phyloP scores from a whole-genome alignment of 2,888 invertebrate species.

The Pristionchus entomophagus region DNA sequence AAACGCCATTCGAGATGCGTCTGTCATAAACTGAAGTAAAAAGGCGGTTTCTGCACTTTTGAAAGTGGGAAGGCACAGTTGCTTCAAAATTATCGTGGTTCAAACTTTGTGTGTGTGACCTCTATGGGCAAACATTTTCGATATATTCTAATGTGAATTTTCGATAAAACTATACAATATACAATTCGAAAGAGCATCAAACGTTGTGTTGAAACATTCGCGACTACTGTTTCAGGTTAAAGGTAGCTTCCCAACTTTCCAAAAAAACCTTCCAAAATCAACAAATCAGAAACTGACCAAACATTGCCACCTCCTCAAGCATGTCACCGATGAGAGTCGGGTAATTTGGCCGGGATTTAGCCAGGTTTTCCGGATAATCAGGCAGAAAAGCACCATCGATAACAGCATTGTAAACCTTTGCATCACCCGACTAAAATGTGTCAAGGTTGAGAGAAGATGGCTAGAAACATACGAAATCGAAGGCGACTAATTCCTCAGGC shows the following conservation, averaged over 20 bases:
- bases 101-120: too few species aligned
- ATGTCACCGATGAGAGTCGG: neutral
- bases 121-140: too few species aligned
- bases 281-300: neutral
- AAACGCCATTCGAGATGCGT: neutral
- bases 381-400: slow-evolving; percentile 24
- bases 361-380: neutral
- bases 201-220: neutral
- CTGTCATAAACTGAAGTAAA: too few species aligned
- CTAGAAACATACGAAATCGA: too few species aligned
- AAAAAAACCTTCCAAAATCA: neutral
- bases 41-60: neutral
- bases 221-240: too few species aligned
- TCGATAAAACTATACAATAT: neutral
- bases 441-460: too few species aligned
- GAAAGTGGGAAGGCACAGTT: neutral
- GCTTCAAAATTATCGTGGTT: too few species aligned
- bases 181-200: too few species aligned
- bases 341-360: neutral
- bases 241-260: too few species aligned
- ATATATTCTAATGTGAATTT: too few species aligned
- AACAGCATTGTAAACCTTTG: neutral
- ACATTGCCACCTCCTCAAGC: neutral
- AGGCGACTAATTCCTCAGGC: too few species aligned
- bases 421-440: too few species aligned